Evolutionary conservation across 2,797 vertebrate species (phyloP), one percentile per base, ranked within the genome.

Genomic region (Mormyrops attenuatus): DNA sequence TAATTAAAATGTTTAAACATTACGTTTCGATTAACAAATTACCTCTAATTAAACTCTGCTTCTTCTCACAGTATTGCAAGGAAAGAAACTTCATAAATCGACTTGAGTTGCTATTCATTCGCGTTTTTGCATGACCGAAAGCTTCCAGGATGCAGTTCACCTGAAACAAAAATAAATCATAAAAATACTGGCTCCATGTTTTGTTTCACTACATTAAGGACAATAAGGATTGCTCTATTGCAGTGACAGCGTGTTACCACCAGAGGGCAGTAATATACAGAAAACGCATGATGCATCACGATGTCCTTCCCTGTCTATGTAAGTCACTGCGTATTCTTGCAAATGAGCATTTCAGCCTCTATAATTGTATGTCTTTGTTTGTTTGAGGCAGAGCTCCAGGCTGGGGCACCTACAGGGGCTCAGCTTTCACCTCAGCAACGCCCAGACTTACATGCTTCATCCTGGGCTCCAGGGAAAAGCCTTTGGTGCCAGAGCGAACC

Each of bases 81-180:
- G 96, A 97, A 85, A 98, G 92, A 73, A 97, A 96, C 91, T 98
- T 98, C 85, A 97, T 97, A 91, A 97, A 98, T 90, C 98, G 96
- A 89, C 97, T 99, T n/a, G 97, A 97, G 86, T 95, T 96, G 92
- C 94, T 93, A 93, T 96, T 99, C 91, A 96, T 95, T 0, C 93
- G 94, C 41, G 97, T 99, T 94, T 95, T 97, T 73, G 98, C 98
- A 50, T 99, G 97, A 86, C 98, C 98, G 84, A 99, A 99, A 20
- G 97, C 97, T 93, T 99, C 98, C 91, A 99, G 94, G 88, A 99
- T 94, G 91, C 94, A 96, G 91, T 95, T 96, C 85, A 97, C 97
- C 98, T 99, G 93, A 0, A 92, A 91, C 4, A 15, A 52, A 26
- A 50, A 84, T 1, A 20, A 47, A 3, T 47, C 47, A 50, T 86